These are phyloP conservation scores for Palloptera scutellata DNA, from an alignment of 2,888 invertebrate species.

Conservation along the genomic window DNA sequence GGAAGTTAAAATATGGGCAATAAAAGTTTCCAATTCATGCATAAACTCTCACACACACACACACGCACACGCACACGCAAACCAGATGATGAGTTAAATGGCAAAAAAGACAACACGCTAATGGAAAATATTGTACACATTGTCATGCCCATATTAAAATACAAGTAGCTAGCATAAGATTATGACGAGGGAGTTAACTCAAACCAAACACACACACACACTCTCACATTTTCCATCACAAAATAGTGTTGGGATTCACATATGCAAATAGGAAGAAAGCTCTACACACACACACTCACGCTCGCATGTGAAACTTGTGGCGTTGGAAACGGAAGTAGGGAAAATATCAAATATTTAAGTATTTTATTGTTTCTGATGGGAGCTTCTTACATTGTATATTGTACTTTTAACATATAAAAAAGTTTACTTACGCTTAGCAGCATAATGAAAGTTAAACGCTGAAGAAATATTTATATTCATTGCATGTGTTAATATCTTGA, in stretches of 20 bases:
- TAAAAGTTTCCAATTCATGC: conserved; percentile 14
- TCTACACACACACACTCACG: not conserved
- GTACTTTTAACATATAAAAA: conserved; percentile 7
- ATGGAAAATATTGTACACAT: conserved; percentile 13
- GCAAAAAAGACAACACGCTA: conserved; percentile 24
- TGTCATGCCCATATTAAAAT: not conserved
- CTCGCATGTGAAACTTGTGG: not conserved
- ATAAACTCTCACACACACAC: not conserved
- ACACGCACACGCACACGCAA: conserved; percentile 11
- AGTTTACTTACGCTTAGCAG: conserved; percentile 36
- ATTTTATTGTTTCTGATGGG: conserved; percentile 25
- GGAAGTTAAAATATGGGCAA: conserved; percentile 36
- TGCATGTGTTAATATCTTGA: conserved; percentile 15
- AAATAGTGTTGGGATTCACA: not conserved
- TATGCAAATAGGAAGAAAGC: conserved; percentile 1
- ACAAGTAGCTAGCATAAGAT: too few relatives aligned
- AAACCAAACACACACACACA: conserved; percentile 6
- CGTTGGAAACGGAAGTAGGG: not conserved
- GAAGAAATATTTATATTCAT: conserved; percentile 31
- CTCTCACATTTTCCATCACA: not conserved
- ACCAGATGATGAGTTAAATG: conserved; percentile 24
- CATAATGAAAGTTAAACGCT: conserved; percentile 36
- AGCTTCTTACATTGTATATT: conserved; percentile 6
- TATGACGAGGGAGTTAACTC: not conserved
- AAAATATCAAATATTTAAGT: conserved; percentile 26